Base-by-base conservation (phyloP, 2,797 vertebrate genomes). In the Fistularia tabacaria region DNA sequence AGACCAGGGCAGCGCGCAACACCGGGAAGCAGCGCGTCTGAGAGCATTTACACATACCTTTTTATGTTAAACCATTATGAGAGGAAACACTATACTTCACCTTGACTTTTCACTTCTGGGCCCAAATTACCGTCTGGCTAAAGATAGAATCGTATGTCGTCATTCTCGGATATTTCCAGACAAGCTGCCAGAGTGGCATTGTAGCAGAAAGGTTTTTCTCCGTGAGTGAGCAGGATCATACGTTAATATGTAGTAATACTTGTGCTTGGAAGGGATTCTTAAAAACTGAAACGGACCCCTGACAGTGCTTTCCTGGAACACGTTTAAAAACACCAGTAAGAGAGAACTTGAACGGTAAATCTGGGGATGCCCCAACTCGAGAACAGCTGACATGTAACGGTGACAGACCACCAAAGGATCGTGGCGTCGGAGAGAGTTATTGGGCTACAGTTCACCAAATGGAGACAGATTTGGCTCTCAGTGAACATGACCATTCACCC, bases 1-100 rank as follows among this genome's bases (percentile, higher is more conserved):
- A 59, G 11, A 74, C 67, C 69, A 46, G 56, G 40, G 56, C 68
- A 69, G 64, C 67, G 59, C 56, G 40, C 67, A 81, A 64, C 56
- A n/a, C n/a, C n/a, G n/a, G n/a, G n/a, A n/a, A n/a, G n/a, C n/a
- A n/a, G n/a, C n/a, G n/a, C n/a, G n/a, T 57, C 45, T 53, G 51
- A 57, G 44, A 59, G 64, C 64, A 50, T 46, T 54, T 65, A 65
- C 67, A 65, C 10, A 47, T 60, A 75, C 46, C 38, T 55, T 55
- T n/a, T 53, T 60, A 47, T 67, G 53, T 72, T 61, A 25, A 25
- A 25, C 25, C 66, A 15, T 14, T 47, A 13, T 43, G 51, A 50
- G 40, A 64, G 11, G 46, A 51, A 55, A 10, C 10, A 42, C 8
- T 39, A 48, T 25, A 37, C 15, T 3, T 42, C 10, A 4, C 14